These are phyloP conservation scores for Meta bourneti DNA, from an alignment of 2,888 invertebrate species.

Conservation along the genomic window DNA sequence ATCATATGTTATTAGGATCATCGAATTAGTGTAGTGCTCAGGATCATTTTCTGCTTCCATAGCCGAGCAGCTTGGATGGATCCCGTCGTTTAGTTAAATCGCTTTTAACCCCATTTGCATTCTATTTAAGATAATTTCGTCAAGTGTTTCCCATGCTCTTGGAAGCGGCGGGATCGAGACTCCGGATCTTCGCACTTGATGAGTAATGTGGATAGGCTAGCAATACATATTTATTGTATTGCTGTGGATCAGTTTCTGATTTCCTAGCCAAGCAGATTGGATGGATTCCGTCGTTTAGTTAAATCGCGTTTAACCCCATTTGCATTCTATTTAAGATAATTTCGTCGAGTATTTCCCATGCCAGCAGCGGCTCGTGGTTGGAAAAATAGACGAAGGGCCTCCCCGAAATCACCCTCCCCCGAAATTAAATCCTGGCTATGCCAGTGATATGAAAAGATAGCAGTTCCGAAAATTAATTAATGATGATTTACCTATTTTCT, in stretches of 20 bases:
- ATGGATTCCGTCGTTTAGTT: slow-evolving; percentile 6
- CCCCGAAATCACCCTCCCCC: no score
- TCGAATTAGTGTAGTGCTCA: slow-evolving; percentile 31
- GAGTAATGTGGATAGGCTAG: no score
- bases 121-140: not conserved
- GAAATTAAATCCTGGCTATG: no score
- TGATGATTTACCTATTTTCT: no score
- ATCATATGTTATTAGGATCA: slow-evolving; percentile 52
- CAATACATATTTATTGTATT: slow-evolving; percentile 4
- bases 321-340: not conserved
- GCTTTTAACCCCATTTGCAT: slow-evolving; percentile 1
- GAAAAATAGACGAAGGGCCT: no score
- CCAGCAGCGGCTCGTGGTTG: no score
- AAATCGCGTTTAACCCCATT: not conserved
- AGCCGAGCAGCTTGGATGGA: slow-evolving; percentile 8
- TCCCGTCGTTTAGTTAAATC: not conserved
- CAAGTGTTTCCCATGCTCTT: not conserved
- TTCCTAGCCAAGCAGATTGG: slow-evolving; percentile 1
- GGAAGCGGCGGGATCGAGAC: not conserved
- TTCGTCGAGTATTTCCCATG: not conserved
- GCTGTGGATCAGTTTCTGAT: slow-evolving; percentile 15
- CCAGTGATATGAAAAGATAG: no score
- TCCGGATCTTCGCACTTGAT: not conserved
- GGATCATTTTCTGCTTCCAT: slow-evolving; percentile 21
- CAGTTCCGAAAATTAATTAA: no score